A percentile compares a stretch with the other conserved stretches of the same genome.
These are phyloP conservation scores for Enhydra lutris DNA, from an alignment of 2,113 vertebrate species.

Conservation along the genomic window DNA sequence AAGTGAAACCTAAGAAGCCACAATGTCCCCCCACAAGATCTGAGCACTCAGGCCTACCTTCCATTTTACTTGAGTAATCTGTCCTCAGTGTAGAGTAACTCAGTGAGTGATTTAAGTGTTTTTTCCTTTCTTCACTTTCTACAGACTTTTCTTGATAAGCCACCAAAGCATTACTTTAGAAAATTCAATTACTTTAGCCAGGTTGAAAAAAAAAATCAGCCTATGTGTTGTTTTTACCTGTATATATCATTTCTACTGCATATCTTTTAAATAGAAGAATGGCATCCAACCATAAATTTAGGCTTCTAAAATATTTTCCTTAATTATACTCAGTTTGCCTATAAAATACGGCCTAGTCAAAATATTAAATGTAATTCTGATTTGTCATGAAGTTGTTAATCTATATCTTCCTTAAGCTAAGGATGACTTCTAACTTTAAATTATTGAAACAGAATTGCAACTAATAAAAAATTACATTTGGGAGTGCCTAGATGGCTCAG, in stretches of 20 bases:
- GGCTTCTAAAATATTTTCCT: background rate
- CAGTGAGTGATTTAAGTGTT: background rate
- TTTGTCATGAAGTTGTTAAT: background rate
- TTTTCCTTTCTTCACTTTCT: background rate
- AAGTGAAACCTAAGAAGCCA: background rate
- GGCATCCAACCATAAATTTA: background rate
- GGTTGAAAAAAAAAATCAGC: background rate
- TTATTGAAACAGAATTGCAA: background rate
- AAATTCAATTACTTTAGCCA: background rate
- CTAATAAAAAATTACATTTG: background rate
- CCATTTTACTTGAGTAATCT: background rate
- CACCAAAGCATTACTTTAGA: background rate
- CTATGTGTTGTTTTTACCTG: background rate
- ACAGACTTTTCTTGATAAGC: background rate
- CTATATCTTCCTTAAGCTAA: background rate
- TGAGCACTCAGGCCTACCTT: background rate
- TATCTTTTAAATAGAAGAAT: background rate
- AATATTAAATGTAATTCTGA: background rate
- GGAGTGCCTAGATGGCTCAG: background rate
- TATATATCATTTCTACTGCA: background rate
- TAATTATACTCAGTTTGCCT: background rate
- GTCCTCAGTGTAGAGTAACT: background rate
- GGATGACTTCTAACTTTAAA: background rate
- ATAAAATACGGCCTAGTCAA: background rate
- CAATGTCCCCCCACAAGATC: background rate